These are phyloP conservation scores for Noctua comes DNA, from an alignment of 2,888 invertebrate species.

Conservation along the genomic window DNA sequence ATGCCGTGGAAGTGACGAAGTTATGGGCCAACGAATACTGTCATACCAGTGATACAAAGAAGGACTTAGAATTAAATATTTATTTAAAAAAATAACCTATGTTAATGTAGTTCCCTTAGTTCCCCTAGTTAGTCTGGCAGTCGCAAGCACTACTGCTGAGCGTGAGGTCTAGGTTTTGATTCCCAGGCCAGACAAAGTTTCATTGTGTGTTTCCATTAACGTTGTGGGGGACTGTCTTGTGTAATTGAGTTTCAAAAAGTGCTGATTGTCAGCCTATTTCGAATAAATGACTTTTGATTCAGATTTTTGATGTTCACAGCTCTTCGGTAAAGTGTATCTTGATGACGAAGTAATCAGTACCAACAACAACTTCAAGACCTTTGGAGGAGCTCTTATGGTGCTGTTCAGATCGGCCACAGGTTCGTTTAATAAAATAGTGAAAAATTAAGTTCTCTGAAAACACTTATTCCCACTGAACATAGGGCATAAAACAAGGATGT, in stretches of 20 bases:
- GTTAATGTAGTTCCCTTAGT: too few species aligned
- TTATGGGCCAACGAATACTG: neutral
- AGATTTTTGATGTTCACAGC: conserved; percentile 82
- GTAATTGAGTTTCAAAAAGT: neutral
- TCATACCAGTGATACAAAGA: neutral
- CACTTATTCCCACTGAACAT: too few species aligned
- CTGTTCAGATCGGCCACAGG: conserved; percentile 98
- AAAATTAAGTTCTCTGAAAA: too few species aligned
- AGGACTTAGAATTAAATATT: neutral
- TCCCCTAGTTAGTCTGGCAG: too few species aligned
- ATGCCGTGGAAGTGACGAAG: neutral
- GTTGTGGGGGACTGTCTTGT: neutral
- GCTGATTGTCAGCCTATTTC: neutral
- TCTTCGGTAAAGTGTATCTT: conserved; percentile 97
- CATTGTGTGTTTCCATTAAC: too few species aligned
- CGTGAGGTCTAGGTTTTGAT: neutral
- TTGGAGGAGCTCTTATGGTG: conserved; percentile 98
- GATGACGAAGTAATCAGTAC: conserved; percentile 94
- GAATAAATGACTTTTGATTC: neutral
- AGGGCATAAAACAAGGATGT: too few species aligned
- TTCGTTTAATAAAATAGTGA: conserved; percentile 70
- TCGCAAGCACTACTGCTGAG: neutral
- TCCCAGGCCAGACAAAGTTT: neutral
- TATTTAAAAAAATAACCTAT: neutral
- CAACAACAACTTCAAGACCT: conserved; percentile 99